A percentile compares a stretch with the other conserved stretches of the same genome.
Evolutionary conservation across 1,140 invertebrate species (phyloP).

Genomic region (Linepithema humile): DNA sequence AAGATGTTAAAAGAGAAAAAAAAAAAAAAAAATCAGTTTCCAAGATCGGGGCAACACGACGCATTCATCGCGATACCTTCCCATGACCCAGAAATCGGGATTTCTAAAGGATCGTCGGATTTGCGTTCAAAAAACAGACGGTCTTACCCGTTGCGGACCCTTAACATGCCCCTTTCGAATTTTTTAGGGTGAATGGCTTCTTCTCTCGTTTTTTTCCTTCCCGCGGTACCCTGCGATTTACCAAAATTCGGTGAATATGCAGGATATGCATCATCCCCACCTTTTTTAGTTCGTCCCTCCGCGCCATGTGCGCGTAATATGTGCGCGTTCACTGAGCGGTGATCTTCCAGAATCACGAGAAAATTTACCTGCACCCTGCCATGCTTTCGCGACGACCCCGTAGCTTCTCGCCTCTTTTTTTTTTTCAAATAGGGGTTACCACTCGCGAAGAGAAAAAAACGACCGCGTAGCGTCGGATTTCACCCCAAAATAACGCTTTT

Average conservation of each 20-base stretch:
- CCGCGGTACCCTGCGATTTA: constrained; percentile 77
- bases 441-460: constrained; percentile 64
- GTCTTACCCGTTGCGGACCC: constrained; percentile 80
- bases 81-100: constrained; percentile 83
- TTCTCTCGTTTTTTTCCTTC: constrained; percentile 69
- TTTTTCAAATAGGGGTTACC: constrained; percentile 44
- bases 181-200: constrained; percentile 63
- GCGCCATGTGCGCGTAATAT: constrained; percentile 21
- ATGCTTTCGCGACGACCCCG: constrained; percentile 59
- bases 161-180: constrained; percentile 57
- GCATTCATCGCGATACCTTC: constrained; percentile 76
- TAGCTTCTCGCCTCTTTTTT: constrained; percentile 44
- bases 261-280: constrained; percentile 79
- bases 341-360: constrained; percentile 71
- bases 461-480: constrained; percentile 79
- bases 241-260: constrained; percentile 82
- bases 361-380: constrained; percentile 82
- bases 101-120: constrained; percentile 80
- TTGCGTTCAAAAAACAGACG: constrained; percentile 79
- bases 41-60: constrained; percentile 78
- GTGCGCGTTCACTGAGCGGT: constrained; percentile 47
- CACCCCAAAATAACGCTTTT: constrained; percentile 84
- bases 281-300: constrained; percentile 68
- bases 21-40: constrained; percentile 81
- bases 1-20: constrained; percentile 67